A percentile compares a stretch with the other conserved stretches of the same genome.
Conservation (phyloP, 2,888 invertebrate species). For the Pharmacophagus antenor region DNA sequence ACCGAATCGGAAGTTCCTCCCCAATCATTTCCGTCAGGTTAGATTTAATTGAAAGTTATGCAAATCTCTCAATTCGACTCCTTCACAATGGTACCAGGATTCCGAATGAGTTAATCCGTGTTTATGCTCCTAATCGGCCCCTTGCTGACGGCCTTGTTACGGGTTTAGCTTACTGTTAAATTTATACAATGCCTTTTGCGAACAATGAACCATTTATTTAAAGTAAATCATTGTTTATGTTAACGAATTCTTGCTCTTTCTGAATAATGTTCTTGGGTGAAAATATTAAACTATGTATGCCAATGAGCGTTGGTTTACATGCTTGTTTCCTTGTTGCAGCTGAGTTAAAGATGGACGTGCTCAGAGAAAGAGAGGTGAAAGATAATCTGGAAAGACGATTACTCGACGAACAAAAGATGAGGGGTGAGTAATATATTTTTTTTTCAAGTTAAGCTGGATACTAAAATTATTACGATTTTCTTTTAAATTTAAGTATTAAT, state of each 20-base stretch:
- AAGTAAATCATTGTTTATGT: slow-evolving; percentile 47
- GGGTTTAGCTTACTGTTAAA: slow-evolving; percentile 72
- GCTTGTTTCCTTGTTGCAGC: slow-evolving; percentile 84
- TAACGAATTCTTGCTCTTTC: slow-evolving; percentile 49
- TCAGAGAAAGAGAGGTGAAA: slow-evolving; percentile 95
- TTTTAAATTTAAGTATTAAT: too few species aligned
- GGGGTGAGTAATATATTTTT: slow-evolving; percentile 85
- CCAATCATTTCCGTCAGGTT: slow-evolving; percentile 76
- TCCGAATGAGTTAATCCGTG: slow-evolving; percentile 80
- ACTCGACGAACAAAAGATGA: slow-evolving; percentile 95
- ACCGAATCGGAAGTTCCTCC: slow-evolving; percentile 61
- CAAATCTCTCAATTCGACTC: slow-evolving; percentile 79
- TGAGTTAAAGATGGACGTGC: slow-evolving; percentile 96
- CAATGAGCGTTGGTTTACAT: not conserved
- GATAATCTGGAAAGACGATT: slow-evolving; percentile 96
- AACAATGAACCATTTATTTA: slow-evolving; percentile 63
- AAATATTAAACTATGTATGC: slow-evolving; percentile 9
- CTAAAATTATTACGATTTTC: not conserved
- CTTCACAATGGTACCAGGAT: slow-evolving; percentile 78
- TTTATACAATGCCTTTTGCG: slow-evolving; percentile 74
- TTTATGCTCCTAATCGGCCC: slow-evolving; percentile 79
- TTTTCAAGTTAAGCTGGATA: not conserved
- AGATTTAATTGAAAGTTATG: slow-evolving; percentile 80
- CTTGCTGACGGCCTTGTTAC: slow-evolving; percentile 74
- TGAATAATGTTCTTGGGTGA: slow-evolving; percentile 18